Evolutionary conservation across 2,113 vertebrate genomes (phyloP).

Genomic region (Camelus dromedarius): DNA sequence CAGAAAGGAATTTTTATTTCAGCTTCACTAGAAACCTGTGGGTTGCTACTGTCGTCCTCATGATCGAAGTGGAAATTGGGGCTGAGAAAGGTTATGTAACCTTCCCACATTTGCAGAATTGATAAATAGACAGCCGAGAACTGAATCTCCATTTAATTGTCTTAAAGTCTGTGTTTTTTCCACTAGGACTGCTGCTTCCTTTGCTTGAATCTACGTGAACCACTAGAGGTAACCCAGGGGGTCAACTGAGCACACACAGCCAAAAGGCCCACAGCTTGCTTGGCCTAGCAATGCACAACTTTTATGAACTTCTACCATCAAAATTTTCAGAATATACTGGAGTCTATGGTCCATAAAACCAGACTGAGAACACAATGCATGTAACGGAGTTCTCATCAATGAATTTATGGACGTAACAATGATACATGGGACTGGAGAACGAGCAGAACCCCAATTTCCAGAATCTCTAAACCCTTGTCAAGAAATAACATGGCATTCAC

Average conservation of each 20-base stretch:
- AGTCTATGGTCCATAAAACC: neutral
- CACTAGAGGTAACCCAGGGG: neutral
- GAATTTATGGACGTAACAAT: neutral
- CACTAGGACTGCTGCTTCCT: neutral
- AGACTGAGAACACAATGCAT: neutral
- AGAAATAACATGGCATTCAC: neutral
- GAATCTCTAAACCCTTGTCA: neutral
- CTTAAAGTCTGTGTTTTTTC: neutral
- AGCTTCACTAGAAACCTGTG: neutral
- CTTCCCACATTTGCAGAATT: neutral
- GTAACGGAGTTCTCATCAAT: neutral
- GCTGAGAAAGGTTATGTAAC: neutral
- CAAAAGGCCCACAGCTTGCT: neutral
- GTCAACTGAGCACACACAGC: neutral
- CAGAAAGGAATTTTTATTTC: neutral
- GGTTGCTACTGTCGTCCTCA: neutral
- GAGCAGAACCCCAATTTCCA: neutral
- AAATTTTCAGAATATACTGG: neutral
- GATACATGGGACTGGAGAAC: neutral
- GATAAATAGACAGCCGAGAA: neutral
- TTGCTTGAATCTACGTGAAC: slow-evolving; percentile 2
- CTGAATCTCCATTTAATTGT: neutral
- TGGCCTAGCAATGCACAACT: neutral
- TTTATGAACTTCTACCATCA: neutral
- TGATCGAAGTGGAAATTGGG: neutral